phyloP scores from a whole-genome alignment of 1,140 invertebrate genomes.

The Drosophila repleta region DNA sequence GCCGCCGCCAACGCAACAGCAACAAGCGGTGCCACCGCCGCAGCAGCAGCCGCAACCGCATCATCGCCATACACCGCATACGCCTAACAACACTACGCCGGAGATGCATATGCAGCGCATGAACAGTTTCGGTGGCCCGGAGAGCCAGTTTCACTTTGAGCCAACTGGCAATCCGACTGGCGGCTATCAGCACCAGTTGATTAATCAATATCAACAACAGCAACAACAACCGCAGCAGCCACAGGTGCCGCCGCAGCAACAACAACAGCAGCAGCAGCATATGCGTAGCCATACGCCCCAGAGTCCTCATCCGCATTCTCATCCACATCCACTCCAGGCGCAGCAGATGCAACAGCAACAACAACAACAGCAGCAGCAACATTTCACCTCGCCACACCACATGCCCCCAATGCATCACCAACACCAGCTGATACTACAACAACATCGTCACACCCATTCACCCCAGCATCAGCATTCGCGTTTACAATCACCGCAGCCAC shows the following conservation, averaged over 20 bases:
- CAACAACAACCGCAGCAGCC: conserved; percentile 58
- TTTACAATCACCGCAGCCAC: conserved; percentile 72
- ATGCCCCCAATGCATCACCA: conserved; percentile 78
- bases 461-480: conserved; percentile 72
- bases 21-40: conserved; percentile 50
- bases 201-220: conserved; percentile 77
- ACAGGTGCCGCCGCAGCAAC: conserved; percentile 37
- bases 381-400: conserved; percentile 74
- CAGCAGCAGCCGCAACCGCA: conserved; percentile 38
- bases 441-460: conserved; percentile 72
- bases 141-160: conserved; percentile 80
- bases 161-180: conserved; percentile 48
- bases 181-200: conserved; percentile 72
- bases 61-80: conserved; percentile 55
- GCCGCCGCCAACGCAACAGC: conserved; percentile 62
- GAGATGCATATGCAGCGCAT: conserved; percentile 70
- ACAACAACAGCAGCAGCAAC: conserved; percentile 60
- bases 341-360: conserved; percentile 65
- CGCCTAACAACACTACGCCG: conserved; percentile 50
- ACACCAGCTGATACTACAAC: conserved; percentile 70
- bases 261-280: conserved; percentile 66
- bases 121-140: conserved; percentile 73
- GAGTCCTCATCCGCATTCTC: conserved; percentile 63
- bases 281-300: conserved; percentile 78
- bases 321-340: conserved; percentile 47